These are phyloP conservation scores for Cyrtorhinus lividipennis DNA, from an alignment of 1,140 invertebrate genomes.

Conservation along the genomic window DNA sequence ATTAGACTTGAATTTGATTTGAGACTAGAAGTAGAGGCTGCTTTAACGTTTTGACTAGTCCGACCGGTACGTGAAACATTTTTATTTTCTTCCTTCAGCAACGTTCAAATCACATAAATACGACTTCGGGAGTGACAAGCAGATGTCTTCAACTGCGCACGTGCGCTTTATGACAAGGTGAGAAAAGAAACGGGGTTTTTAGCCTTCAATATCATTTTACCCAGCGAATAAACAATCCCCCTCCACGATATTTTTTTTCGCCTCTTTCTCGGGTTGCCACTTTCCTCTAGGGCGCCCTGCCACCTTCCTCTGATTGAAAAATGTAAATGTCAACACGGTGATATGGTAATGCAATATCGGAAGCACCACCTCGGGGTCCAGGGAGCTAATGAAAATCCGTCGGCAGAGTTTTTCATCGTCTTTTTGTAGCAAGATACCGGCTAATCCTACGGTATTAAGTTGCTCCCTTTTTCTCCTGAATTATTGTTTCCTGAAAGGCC, in stretches of 20 bases:
- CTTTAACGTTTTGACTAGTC: too few relatives aligned
- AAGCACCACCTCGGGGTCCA: background rate
- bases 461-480: background rate
- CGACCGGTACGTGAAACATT: too few relatives aligned
- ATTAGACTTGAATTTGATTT: too few relatives aligned
- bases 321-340: constrained; percentile 9
- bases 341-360: constrained; percentile 4
- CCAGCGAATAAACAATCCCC: background rate
- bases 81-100: too few relatives aligned
- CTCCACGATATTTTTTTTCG: background rate
- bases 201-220: background rate
- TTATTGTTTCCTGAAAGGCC: background rate
- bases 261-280: background rate
- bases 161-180: too few relatives aligned
- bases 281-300: background rate
- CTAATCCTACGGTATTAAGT: background rate
- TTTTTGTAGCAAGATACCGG: background rate
- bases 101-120: too few relatives aligned
- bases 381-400: background rate
- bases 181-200: too few relatives aligned
- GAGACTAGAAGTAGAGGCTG: too few relatives aligned
- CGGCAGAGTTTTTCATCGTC: background rate
- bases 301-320: background rate
- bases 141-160: too few relatives aligned
- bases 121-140: too few relatives aligned